A percentile compares a stretch with the other conserved stretches of the same genome.
Conservation (phyloP, 2,888 invertebrate genomes). For the Chrysomela aeneicollis region DNA sequence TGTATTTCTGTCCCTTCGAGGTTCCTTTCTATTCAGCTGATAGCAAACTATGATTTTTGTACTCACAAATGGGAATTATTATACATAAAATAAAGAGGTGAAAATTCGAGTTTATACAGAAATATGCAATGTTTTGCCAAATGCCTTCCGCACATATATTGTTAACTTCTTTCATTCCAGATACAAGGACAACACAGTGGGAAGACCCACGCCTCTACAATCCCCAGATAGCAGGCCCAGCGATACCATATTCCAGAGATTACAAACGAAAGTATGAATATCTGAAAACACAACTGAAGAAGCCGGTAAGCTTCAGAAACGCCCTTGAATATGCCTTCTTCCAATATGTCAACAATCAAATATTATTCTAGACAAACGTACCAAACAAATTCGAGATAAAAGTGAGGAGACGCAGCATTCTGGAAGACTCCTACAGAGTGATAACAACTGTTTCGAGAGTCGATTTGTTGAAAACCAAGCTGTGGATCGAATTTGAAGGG, state of each 20-base stretch:
- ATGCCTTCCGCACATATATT: too few species aligned
- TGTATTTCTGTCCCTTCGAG: too few species aligned
- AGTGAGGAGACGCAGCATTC: conserved; percentile 86
- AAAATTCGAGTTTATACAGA: too few species aligned
- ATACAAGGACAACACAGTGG: conserved; percentile 97
- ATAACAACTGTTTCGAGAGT: conserved; percentile 90
- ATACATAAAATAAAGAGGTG: too few species aligned
- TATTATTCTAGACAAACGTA: conserved; percentile 81
- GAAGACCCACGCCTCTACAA: conserved; percentile 97
- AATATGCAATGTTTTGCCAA: too few species aligned
- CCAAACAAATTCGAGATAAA: conserved; percentile 99
- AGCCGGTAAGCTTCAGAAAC: conserved; percentile 74
- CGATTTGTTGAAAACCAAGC: conserved; percentile 93
- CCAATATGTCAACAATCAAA: background rate
- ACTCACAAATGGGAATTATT: too few species aligned
- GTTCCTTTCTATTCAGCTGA: too few species aligned
- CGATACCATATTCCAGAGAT: conserved; percentile 97
- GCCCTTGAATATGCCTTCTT: too few species aligned
- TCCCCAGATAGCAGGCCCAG: conserved; percentile 96
- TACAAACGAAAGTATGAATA: conserved; percentile 99
- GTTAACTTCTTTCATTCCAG: conserved; percentile 65
- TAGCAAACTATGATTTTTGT: too few species aligned
- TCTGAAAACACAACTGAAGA: conserved; percentile 94
- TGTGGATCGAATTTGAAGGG: conserved; percentile 99
- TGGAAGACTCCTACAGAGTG: conserved; percentile 96